Base-by-base conservation (phyloP, 1,140 invertebrate species). In the Scaptomyza montana region DNA sequence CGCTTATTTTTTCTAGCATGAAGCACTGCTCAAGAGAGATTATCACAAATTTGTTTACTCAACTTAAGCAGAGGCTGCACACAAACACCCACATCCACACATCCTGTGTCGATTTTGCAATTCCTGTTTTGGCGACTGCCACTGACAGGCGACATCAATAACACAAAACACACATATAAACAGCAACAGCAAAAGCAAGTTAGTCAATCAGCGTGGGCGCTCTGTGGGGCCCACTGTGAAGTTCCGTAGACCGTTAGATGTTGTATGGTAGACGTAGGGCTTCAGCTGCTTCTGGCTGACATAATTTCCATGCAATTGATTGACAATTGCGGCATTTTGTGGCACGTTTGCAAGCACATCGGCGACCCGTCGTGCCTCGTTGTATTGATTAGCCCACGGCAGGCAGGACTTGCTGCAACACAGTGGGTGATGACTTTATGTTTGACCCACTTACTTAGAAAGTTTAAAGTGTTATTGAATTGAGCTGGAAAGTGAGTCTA, bases 301-400 rank as follows among this genome's bases (percentile, higher is more conserved):
- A 89, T 87, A 87, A 87, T 87, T 87, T 87, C 76, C 77, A 80
- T 89, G 79, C 81, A 79, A 87, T 87, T 87, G 84, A 87, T 87
- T 87, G 84, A 87, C 84, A 87, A 87, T 87, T 87, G 84, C 76
- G 79, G 84, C 84, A 85, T 85, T 85, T 85, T 85, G 81, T 85
- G 81, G 80, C 80, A 85, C 77, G 77, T 80, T 80, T 85, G 81
- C 80, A 80, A 80, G 76, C 73, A 82, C 39, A n/a, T n/a, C 39
- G 79, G 46, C 68, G 41, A 53, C 78, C 84, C 68, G 77, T 43
- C 59, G 79, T 33, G 79, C 30, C 30, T 33, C 63, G 47, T 41
- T 84, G 84, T 84, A 89, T 87, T 77, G 84, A 87, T 89, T 87
- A 84, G 84, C 73, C 74, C 47, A 80, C 57, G 77, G 62, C 76